Evolutionary conservation across 2,888 invertebrate species (phyloP), one percentile per base, ranked within the genome.

Genomic region (Drosophila tanythrix): DNA sequence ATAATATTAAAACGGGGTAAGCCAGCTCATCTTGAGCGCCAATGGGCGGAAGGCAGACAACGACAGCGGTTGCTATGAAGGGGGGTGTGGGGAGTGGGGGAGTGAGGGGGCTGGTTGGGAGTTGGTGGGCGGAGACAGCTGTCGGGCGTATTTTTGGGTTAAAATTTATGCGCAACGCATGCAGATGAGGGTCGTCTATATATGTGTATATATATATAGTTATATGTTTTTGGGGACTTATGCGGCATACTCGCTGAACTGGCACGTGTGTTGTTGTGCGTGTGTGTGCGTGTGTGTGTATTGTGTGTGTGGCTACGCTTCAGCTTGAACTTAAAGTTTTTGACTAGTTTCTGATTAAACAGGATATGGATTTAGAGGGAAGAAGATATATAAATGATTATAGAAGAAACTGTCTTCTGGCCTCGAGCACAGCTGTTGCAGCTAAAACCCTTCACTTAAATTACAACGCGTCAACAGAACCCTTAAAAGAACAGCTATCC

Each of bases 111-210:
- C 46, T 25, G 21, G 3, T 15, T 15, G 31, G 53, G 25, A 4
- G n/a, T 50, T 25, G 43, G 18, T 4, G 74, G 76, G 65, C 58
- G 81, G 75, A 69, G 79, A 81, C 79, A 76, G 82, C 82, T 82
- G 81, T 82, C 81, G 66, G 67, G 57, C 64, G 71, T 83, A 83
- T 81, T 81, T 81, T 70, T 82, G 82, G 83, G 83, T 83, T 83
- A 74, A 81, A 81, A 83, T 79, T 81, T 83, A 83, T 81, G 83
- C 73, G 70, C 52, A 56, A 67, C 72, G 81, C 81, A 83, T 83
- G 82, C 82, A 83, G 83, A 83, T 83, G 82, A 83, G 79, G 73
- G 76, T 82, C 76, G 60, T 8, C 8, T 38, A 33, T 59, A 29
- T 25, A 29, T 53, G 48, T 33, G 10, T 31, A 7, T 33, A 8